Evolutionary conservation across 2,797 vertebrate genomes (phyloP), one percentile per base, ranked within the genome.

Genomic region (Sus cebifrons): DNA sequence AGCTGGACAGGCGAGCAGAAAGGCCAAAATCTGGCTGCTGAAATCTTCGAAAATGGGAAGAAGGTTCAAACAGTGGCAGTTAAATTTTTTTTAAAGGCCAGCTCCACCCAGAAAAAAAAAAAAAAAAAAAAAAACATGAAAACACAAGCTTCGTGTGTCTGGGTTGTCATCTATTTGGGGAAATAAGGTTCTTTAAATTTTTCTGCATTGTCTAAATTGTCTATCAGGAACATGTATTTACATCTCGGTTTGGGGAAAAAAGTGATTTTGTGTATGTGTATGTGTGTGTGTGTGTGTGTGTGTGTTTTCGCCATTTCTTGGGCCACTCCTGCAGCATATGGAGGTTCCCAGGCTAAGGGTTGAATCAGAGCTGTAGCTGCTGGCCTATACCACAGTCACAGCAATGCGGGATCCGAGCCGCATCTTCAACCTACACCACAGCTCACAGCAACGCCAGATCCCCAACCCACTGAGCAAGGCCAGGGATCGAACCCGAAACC

Each of bases 171-270:
- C 15, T 36, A 25, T 73, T 16, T 29, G n/a, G 29, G 27, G 23
- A 92, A 86, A 54, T 65, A 54, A 36, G 36, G 54, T n/a, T 11
- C 64, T 83, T 78, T 40, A 85, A 85, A 44, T 36, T 93, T 85
- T 49, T 32, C 52, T 40, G 25, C 44, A 74, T 85, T 65, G 92
- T 78, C 68, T 81, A 68, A 96, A 54, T 91, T 79, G 54, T 78
- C 84, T 86, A n/a, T 25, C 67, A 93, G 77, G 52, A 90, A 36
- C 68, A 83, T 36, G 65, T 87, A 78, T 95, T 94, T 36, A 92
- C 87, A 93, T 94, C 73, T 64, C 1, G 32, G 29, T 58, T 95
- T 94, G 70, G 83, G 74, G 49, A n/a, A 10, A 64, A 84, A 60
- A 85, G 70, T 93, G 95, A 79, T 86, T 94, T 2, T 36, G 36